A percentile compares a stretch with the other conserved stretches of the same genome.
phyloP scores from a whole-genome alignment of 2,888 invertebrate genomes.

The Yponomeuta evonymella region DNA sequence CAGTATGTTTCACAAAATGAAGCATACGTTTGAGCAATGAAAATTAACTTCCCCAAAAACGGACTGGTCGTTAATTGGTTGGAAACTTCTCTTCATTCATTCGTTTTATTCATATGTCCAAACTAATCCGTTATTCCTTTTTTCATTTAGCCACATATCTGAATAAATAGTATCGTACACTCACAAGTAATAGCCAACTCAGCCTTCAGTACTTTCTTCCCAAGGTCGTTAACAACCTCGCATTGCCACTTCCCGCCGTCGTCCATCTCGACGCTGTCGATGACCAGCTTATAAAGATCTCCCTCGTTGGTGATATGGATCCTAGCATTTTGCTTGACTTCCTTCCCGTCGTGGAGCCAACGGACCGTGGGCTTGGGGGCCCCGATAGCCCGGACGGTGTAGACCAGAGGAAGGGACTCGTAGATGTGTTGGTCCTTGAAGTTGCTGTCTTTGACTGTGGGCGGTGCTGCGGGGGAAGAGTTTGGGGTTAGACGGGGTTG shows the following conservation, averaged over 20 bases:
- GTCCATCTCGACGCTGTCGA: constrained; percentile 79
- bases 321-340: constrained; percentile 79
- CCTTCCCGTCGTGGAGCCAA: constrained; percentile 87
- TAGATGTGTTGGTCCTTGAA: constrained; percentile 84
- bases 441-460: constrained; percentile 82
- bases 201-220: constrained; percentile 84
- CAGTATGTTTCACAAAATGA: no score
- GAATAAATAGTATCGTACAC: constrained; percentile 31
- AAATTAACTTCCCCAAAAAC: no score
- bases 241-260: constrained; percentile 92
- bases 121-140: no score
- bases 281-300: constrained; percentile 83
- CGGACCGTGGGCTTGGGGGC: constrained; percentile 85
- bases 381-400: constrained; percentile 86
- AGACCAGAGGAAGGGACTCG: constrained; percentile 88
- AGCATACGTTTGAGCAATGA: no score
- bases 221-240: constrained; percentile 87
- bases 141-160: no score
- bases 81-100: no score
- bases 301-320: constrained; percentile 80
- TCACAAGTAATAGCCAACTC: constrained; percentile 83
- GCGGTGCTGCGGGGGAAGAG: constrained; percentile 73
- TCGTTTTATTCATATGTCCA: no score
- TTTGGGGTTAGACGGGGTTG: constrained; percentile 19
- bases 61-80: no score